A percentile compares a stretch with the other conserved stretches of the same genome.
Conservation (phyloP, 2,888 invertebrate species). For the Prosopocoilus inquinatus region DNA sequence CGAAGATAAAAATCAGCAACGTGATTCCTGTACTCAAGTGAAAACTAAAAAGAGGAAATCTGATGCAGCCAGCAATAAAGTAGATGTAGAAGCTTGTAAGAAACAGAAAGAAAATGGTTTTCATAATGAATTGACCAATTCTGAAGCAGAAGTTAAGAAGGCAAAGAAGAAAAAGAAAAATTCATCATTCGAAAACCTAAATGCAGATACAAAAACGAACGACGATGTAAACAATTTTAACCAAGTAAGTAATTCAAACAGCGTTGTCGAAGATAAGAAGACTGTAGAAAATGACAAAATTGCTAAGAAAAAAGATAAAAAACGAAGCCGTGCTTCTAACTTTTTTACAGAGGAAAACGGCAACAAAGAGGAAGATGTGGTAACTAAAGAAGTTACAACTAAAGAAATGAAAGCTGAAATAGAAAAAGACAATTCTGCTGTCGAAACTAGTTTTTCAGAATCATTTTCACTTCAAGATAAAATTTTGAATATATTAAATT, state of each 20-base stretch:
- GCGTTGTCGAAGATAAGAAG: neutral
- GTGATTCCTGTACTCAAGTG: too few relatives aligned
- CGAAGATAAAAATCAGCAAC: too few relatives aligned
- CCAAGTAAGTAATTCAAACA: neutral
- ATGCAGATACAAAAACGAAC: neutral
- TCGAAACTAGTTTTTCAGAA: neutral
- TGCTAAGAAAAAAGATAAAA: neutral
- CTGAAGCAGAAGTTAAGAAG: constrained; percentile 4
- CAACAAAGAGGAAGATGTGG: constrained; percentile 6
- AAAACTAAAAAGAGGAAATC: too few relatives aligned
- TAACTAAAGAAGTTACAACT: neutral
- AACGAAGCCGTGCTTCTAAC: neutral
- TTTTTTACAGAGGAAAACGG: neutral
- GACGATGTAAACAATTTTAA: neutral
- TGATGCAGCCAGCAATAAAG: too few relatives aligned
- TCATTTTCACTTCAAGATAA: constrained; percentile 20
- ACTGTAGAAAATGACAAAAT: constrained; percentile 2
- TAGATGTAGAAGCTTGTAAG: constrained; percentile 43
- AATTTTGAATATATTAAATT: constrained; percentile 34
- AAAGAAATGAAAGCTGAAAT: constrained; percentile 11
- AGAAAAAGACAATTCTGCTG: constrained; percentile 5
- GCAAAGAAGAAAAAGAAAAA: constrained; percentile 18
- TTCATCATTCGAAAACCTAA: constrained; percentile 5
- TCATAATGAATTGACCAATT: constrained; percentile 42
- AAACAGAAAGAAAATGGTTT: constrained; percentile 53